Percentiles rank a stretch among this genome's conserved stretches.
phyloP scores from a whole-genome alignment of 2,888 invertebrate genomes.

The Ashinkailepas kermadecensis region DNA sequence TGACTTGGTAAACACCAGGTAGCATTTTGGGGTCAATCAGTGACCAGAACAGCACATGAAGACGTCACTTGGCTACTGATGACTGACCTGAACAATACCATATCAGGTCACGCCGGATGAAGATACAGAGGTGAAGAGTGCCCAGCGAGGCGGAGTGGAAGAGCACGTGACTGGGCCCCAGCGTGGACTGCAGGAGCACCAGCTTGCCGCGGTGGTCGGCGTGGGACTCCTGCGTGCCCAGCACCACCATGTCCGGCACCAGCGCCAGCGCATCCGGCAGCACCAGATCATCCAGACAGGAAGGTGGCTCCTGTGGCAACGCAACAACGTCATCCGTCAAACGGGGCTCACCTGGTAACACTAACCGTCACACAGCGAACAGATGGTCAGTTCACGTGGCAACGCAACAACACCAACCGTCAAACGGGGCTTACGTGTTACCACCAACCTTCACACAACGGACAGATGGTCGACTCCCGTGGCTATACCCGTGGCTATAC shows the following conservation, averaged over 20 bases:
- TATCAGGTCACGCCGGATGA: constrained; percentile 81
- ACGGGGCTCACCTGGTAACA: neutral
- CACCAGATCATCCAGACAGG: constrained; percentile 78
- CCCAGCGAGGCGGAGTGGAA: constrained; percentile 78
- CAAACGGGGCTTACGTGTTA: neutral
- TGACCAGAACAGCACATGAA: too few species aligned
- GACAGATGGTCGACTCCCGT: too few species aligned
- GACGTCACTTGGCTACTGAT: constrained; percentile 23
- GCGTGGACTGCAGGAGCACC: constrained; percentile 72
- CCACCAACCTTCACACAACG: neutral
- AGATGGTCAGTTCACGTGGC: neutral
- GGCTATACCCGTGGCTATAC: too few species aligned
- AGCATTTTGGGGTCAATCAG: too few species aligned
- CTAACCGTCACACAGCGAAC: neutral
- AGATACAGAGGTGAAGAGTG: constrained; percentile 80
- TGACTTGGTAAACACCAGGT: too few species aligned
- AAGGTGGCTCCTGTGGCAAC: constrained; percentile 46
- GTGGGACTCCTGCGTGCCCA: constrained; percentile 88
- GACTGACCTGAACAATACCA: constrained; percentile 78
- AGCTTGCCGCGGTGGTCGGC: constrained; percentile 60
- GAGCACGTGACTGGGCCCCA: constrained; percentile 87
- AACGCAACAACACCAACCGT: neutral
- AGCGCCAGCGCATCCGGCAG: constrained; percentile 74
- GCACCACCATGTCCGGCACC: constrained; percentile 76
- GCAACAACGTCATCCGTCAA: neutral